Conservation (phyloP, 2,888 invertebrate species). For the Andrena fulva region DNA sequence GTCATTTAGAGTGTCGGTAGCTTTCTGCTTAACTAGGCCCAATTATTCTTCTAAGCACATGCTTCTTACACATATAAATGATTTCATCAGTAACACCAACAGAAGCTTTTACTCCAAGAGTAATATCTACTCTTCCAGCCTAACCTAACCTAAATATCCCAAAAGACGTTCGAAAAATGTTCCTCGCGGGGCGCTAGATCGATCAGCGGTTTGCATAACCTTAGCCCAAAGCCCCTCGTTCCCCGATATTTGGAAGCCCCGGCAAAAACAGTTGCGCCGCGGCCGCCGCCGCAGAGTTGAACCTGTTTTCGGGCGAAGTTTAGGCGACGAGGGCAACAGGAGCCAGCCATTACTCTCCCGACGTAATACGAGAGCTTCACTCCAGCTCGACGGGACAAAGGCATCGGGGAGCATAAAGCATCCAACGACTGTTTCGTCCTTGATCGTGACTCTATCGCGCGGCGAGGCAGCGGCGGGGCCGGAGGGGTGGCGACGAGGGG, state of each 20-base stretch:
- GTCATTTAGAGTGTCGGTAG: too few relatives aligned
- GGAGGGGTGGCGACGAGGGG: not conserved
- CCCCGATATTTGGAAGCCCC: not conserved
- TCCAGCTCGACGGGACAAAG: slow-evolving; percentile 23
- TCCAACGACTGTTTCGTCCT: slow-evolving; percentile 35
- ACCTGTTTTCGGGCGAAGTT: slow-evolving; percentile 4
- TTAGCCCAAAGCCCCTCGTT: too few relatives aligned
- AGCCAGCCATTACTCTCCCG: slow-evolving; percentile 2
- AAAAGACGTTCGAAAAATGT: too few relatives aligned
- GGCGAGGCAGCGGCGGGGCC: not conserved
- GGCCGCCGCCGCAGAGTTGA: not conserved
- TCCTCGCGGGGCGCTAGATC: too few relatives aligned
- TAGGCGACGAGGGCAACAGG: not conserved
- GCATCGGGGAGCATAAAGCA: slow-evolving; percentile 7
- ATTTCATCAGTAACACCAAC: too few relatives aligned
- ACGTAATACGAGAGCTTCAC: slow-evolving; percentile 23
- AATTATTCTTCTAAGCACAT: too few relatives aligned
- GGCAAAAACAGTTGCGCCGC: not conserved
- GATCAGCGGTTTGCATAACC: too few relatives aligned
- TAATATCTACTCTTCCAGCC: too few relatives aligned
- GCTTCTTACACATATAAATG: too few relatives aligned
- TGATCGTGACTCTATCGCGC: slow-evolving; percentile 32
- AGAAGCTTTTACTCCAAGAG: too few relatives aligned
- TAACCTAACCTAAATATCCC: too few relatives aligned
- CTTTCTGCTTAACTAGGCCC: too few relatives aligned